A percentile compares a stretch with the other conserved stretches of the same genome.
Evolutionary conservation across 2,888 invertebrate species (phyloP).

Genomic region (Nephrotoma flavescens): DNA sequence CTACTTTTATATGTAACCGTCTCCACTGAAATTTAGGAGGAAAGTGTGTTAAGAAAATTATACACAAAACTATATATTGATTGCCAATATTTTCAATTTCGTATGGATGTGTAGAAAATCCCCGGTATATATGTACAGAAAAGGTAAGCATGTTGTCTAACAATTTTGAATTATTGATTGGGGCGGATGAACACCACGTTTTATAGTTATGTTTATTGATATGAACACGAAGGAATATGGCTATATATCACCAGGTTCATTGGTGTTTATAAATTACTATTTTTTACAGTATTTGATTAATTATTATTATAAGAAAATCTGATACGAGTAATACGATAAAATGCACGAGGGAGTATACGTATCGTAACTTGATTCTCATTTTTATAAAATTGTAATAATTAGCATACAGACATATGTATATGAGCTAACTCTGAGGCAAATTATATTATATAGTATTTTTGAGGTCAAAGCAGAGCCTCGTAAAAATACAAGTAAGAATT

Average conservation of each 20-base stretch:
- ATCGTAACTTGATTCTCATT: no score
- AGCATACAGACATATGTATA: no score
- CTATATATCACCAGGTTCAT: neutral
- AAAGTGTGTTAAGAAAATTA: neutral
- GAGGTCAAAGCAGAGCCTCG: no score
- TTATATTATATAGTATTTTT: no score
- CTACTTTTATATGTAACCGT: neutral
- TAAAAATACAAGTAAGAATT: no score
- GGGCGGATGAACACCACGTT: neutral
- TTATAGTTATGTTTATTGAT: neutral
- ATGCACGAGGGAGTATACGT: no score
- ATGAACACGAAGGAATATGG: neutral
- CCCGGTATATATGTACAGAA: neutral
- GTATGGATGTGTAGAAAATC: neutral
- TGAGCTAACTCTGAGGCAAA: no score
- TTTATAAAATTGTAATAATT: no score
- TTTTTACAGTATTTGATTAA: no score
- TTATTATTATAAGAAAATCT: no score
- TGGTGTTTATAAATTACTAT: neutral
- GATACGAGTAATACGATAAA: no score
- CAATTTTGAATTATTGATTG: neutral
- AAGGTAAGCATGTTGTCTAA: neutral
- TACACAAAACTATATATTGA: neutral
- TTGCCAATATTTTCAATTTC: neutral
- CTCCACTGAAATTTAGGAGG: neutral